phyloP scores from a whole-genome alignment of 1,140 invertebrate genomes.

The Diorhabda sublineata region DNA sequence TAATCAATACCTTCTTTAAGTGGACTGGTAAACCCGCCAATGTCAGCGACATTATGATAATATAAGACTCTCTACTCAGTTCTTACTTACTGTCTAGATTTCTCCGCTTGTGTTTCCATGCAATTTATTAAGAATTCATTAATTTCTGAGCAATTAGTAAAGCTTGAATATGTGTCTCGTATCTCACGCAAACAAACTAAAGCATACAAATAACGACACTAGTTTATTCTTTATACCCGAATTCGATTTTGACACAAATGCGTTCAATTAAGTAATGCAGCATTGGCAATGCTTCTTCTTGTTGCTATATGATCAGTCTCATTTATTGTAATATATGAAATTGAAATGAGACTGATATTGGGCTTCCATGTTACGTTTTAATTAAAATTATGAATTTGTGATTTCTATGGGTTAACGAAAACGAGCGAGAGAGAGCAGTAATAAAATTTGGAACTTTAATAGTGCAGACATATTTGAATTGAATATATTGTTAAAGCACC shows the following conservation, averaged over 20 bases:
- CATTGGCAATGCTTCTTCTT: not conserved
- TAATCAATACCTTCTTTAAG: too few relatives aligned
- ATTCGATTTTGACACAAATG: slow-evolving; percentile 2
- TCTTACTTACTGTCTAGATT: too few relatives aligned
- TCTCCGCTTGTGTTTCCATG: not conserved
- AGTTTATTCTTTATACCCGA: not conserved
- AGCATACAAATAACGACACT: not conserved
- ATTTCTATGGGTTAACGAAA: not conserved
- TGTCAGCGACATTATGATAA: too few relatives aligned
- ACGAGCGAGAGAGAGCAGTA: not conserved
- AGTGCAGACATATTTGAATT: not conserved
- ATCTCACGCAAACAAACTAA: not conserved
- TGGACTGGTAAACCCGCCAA: too few relatives aligned
- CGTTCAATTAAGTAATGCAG: slow-evolving; percentile 1
- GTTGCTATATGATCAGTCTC: not conserved
- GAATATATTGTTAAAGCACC: not conserved
- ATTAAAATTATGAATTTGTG: slow-evolving; percentile 3
- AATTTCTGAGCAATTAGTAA: not conserved
- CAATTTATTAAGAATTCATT: slow-evolving; percentile 3
- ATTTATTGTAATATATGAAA: slow-evolving; percentile 3
- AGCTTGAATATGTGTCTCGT: not conserved
- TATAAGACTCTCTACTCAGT: too few relatives aligned
- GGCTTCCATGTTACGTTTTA: not conserved
- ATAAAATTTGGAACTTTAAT: not conserved
- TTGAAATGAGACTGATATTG: slow-evolving; percentile 1